Base-by-base conservation (phyloP, 1,140 invertebrate species). In the Pogonus chalceus region DNA sequence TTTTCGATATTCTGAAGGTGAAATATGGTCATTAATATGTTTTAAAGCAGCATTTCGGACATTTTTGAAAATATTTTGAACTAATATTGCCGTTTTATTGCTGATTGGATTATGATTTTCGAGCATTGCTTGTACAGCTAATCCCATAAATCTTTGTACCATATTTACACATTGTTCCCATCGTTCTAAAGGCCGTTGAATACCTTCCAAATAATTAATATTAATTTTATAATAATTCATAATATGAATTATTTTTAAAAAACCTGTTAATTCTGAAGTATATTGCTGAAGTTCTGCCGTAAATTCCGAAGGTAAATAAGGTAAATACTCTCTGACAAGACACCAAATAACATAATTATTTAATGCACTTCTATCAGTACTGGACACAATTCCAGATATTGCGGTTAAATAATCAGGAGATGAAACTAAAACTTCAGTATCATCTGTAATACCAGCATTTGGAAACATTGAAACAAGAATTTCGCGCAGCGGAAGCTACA, bases 291-390 rank as follows among this genome's bases (percentile, higher is more conserved):
- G 60, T 12, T 74, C 72, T 16, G 78, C 69, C 24, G 73, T 71
- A 60, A 74, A 81, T 31, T 74, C 69, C 56, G 73, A 66, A 1
- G 78, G 77, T 49, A 83, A 65, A 59, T 79, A 81, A 2, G 78
- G 77, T 4, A 78, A 62, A 64, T 79, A 82, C 31, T 71, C 66
- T 4, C 71, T 63, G 2, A 76, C 74, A 23, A 83, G 63, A 48
- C 71, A 73, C 79, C 80, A 84, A 56, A 80, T 77, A 35, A 82
- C 59, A 61, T 82, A 83, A 59, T 80, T 78, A 64, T 83, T 82
- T 43, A 81, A 58, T 4, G 73, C 70, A 54, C 77, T 69, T 57
- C 69, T 65, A 48, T 81, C 79, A n/a, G 79, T 77, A 0, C 73
- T 70, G 0, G 77, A 76, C 16, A 82, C 75, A 18, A 82, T 70